Conservation (phyloP, 2,113 vertebrate species). For the Pelobates fuscus region DNA sequence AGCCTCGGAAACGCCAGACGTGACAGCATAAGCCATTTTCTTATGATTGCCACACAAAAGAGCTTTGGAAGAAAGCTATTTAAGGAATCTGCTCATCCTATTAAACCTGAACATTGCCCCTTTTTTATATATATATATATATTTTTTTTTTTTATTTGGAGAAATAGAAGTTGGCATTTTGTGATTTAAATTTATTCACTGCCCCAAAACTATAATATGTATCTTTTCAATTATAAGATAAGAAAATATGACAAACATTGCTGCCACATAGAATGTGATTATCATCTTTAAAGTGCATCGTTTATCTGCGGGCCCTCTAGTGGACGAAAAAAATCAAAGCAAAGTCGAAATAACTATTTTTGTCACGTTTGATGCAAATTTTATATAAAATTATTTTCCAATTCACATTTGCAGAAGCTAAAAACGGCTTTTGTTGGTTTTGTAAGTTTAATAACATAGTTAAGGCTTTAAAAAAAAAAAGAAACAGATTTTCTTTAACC, state of each 20-base stretch:
- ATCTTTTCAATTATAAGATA: slow-evolving; percentile 6
- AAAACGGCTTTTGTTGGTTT: no score
- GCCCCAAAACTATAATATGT: not conserved
- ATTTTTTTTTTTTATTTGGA: not conserved
- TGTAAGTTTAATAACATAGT: no score
- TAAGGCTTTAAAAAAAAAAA: no score
- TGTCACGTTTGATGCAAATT: no score
- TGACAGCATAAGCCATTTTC: not conserved
- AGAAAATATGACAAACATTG: not conserved
- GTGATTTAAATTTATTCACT: not conserved
- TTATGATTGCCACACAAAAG: slow-evolving; percentile 31
- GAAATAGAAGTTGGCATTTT: not conserved
- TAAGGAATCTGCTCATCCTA: slow-evolving; percentile 7
- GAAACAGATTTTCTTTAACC: no score
- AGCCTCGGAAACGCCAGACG: not conserved
- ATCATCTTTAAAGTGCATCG: not conserved
- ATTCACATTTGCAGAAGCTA: no score
- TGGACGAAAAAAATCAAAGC: not conserved
- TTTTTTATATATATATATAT: no score
- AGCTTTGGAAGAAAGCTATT: slow-evolving; percentile 39
- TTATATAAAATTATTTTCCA: no score
- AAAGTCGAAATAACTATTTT: no score
- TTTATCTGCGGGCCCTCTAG: not conserved
- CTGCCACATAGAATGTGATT: not conserved
- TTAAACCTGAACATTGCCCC: slow-evolving; percentile 17